A percentile compares a stretch with the other conserved stretches of the same genome.
Evolutionary conservation across 2,113 vertebrate species (phyloP).

Genomic region (Tenebrosternarchus preto): DNA sequence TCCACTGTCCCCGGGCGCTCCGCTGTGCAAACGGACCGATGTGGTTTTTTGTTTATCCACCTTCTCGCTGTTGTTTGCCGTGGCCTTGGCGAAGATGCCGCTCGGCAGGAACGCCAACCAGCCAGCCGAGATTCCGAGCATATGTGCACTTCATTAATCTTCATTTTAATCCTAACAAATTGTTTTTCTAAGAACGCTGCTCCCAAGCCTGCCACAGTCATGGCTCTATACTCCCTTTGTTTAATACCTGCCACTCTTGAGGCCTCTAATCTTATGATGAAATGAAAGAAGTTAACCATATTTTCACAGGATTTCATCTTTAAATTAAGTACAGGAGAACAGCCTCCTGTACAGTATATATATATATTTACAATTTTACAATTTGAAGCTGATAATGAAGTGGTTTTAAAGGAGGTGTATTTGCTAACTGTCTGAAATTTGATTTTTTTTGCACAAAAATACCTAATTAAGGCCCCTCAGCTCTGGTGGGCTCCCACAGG

Average conservation of each 20-base stretch:
- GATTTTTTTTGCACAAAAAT: conserved; percentile 44
- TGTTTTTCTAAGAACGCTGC: conserved; percentile 11
- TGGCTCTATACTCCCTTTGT: conserved; percentile 15
- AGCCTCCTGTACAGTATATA: background rate
- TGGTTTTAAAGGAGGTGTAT: conserved; percentile 38
- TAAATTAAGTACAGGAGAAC: conserved; percentile 49
- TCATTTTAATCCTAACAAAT: conserved; percentile 45
- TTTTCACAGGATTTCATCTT: conserved; percentile 38
- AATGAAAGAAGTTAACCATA: conserved; percentile 33
- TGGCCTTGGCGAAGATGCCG: too few species aligned
- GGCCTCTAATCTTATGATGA: conserved; percentile 34
- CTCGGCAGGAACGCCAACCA: too few species aligned
- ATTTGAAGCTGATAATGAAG: conserved; percentile 51
- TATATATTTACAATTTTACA: conserved; percentile 29
- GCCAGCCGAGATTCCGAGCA: background rate
- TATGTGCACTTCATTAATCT: conserved; percentile 44
- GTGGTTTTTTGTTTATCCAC: too few species aligned
- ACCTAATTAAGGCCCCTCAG: conserved; percentile 41
- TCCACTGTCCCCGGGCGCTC: too few species aligned
- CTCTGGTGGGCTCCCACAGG: background rate
- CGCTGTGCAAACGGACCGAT: too few species aligned
- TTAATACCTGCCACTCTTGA: conserved; percentile 34
- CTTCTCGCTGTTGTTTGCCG: too few species aligned
- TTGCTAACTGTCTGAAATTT: conserved; percentile 53
- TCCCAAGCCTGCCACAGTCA: conserved; percentile 13